These are phyloP conservation scores for Pygoscelis antarcticus DNA, from an alignment of 2,113 vertebrate genomes.

Conservation along the genomic window DNA sequence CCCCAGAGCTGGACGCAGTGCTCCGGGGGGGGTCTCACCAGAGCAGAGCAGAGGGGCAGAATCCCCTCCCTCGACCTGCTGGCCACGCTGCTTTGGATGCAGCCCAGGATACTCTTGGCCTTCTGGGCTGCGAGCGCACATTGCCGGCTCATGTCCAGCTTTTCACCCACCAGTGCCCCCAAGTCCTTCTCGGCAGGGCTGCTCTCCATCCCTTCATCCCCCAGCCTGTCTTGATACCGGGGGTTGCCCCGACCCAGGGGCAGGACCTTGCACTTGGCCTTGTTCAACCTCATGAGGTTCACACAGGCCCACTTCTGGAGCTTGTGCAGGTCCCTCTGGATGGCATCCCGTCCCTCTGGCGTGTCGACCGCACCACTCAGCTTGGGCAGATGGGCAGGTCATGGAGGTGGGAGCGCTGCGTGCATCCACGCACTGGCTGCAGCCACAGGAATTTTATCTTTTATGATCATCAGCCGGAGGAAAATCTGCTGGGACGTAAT, in stretches of 20 bases:
- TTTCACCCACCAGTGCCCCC: too few species aligned
- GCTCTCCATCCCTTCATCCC: not conserved
- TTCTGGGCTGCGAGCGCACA: rapidly evolving
- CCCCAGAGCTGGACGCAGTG: too few species aligned
- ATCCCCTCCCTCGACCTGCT: not conserved
- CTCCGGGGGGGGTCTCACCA: not conserved
- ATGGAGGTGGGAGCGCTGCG: not conserved
- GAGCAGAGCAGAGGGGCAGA: not conserved
- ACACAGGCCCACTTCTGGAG: rapidly evolving
- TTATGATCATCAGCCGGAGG: not conserved
- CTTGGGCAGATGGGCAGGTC: not conserved
- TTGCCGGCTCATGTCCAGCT: rapidly evolving
- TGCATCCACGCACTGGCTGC: not conserved
- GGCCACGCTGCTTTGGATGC: not conserved
- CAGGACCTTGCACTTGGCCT: not conserved
- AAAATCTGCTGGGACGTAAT: not conserved
- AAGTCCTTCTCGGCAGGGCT: not conserved
- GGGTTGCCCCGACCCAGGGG: rapidly evolving
- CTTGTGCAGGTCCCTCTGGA: not conserved
- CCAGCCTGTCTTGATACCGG: not conserved
- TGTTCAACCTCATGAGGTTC: not conserved
- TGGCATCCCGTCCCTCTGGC: not conserved
- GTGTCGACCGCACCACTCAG: rapidly evolving
- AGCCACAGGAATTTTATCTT: not conserved
- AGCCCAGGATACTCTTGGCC: rapidly evolving